Evolutionary conservation across 92 coral and sea anemone genomes (phyloP).

Genomic region (Heteractis magnifica): DNA sequence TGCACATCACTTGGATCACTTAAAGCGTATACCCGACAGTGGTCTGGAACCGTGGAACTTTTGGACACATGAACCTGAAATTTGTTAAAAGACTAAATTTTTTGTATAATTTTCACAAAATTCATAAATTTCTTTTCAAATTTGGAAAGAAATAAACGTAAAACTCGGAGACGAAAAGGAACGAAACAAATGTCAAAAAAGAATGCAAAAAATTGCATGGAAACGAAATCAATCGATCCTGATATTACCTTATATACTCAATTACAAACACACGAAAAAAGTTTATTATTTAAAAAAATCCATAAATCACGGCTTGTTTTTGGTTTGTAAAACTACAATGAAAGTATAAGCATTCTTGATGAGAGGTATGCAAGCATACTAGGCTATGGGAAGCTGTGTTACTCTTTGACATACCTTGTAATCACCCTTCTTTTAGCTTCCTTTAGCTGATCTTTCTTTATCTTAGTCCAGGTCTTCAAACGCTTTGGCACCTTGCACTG

Average conservation of each 20-base stretch:
- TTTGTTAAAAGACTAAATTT: not conserved
- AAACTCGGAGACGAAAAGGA: too few relatives aligned
- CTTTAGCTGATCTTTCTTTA: constrained; percentile 24
- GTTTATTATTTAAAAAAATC: too few relatives aligned
- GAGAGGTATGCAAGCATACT: too few relatives aligned
- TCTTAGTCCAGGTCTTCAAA: constrained; percentile 46
- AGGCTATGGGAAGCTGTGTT: too few relatives aligned
- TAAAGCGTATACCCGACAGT: constrained; percentile 27
- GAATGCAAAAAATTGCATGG: not conserved
- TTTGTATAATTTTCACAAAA: too few relatives aligned
- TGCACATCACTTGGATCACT: constrained; percentile 29
- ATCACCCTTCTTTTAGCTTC: constrained; percentile 40
- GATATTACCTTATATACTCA: too few relatives aligned
- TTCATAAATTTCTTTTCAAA: too few relatives aligned
- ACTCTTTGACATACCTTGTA: constrained; percentile 15
- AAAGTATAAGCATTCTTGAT: too few relatives aligned
- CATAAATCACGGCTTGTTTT: not conserved
- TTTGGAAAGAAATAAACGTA: too few relatives aligned
- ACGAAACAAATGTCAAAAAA: not conserved
- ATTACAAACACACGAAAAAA: not conserved
- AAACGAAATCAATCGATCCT: too few relatives aligned
- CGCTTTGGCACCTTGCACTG: constrained; percentile 38
- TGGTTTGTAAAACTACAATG: too few relatives aligned
- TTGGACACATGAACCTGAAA: constrained; percentile 25
- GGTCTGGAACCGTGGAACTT: constrained; percentile 27